phyloP scores from a whole-genome alignment of 2,888 invertebrate genomes.

The Philonicus albiceps region DNA sequence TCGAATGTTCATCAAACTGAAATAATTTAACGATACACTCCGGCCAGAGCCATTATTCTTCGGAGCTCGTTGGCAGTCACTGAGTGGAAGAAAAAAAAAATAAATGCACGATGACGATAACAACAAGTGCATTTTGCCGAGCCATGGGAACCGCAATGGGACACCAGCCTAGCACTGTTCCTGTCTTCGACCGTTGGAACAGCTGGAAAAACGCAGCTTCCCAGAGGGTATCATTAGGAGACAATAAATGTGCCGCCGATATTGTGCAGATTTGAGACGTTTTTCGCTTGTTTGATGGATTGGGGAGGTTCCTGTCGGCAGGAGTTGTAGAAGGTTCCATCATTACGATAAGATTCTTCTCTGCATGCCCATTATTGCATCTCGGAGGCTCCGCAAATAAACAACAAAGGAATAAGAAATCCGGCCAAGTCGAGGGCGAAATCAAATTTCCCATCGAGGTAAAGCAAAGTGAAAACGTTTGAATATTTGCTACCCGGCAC shows the following conservation, averaged over 20 bases:
- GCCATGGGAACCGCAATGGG: background rate
- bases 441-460: background rate
- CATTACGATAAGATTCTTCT: background rate
- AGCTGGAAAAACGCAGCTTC: background rate
- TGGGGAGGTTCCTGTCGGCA: background rate
- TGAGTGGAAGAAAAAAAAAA: conserved; percentile 5
- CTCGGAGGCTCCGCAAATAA: background rate
- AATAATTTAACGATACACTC: conserved; percentile 47
- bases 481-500: background rate
- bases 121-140: conserved; percentile 16
- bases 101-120: conserved; percentile 27
- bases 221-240: background rate
- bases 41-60: background rate
- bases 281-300: background rate
- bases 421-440: background rate
- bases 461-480: background rate
- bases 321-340: background rate
- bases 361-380: background rate
- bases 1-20: conserved; percentile 43
- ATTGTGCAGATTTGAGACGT: conserved; percentile 14
- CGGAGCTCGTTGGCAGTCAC: background rate
- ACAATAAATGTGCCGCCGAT: conserved; percentile 21
- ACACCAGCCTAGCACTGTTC: background rate
- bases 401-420: background rate
- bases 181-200: background rate